Evolutionary conservation across 2,888 invertebrate genomes (phyloP).

Genomic region (Eupithecia exiguata): DNA sequence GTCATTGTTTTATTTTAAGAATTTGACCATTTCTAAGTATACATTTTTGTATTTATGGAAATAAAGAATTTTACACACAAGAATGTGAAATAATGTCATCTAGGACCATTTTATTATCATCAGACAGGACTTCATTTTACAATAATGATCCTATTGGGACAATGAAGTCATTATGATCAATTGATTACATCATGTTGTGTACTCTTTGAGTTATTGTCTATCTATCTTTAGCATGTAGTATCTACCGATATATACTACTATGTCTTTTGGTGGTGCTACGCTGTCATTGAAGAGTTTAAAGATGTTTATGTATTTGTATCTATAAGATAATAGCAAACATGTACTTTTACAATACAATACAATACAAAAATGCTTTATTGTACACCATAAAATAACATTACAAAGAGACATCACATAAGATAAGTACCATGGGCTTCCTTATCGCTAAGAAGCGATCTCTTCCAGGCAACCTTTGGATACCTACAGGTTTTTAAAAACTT

Average conservation of each 20-base stretch:
- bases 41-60: no score
- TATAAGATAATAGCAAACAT: not conserved
- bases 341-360: no score
- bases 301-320: not conserved
- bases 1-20: no score
- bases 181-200: slow-evolving; percentile 1
- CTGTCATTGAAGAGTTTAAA: not conserved
- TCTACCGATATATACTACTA: not conserved
- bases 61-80: no score
- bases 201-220: not conserved
- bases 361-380: no score
- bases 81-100: not conserved
- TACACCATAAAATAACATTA: no score
- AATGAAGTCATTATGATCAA: not conserved
- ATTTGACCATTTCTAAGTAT: no score
- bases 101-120: not conserved
- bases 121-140: not conserved
- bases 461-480: no score
- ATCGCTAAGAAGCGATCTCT: no score
- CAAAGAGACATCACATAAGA: no score
- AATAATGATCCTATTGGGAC: not conserved
- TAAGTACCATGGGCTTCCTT: no score
- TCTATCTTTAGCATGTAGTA: not conserved
- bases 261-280: not conserved
- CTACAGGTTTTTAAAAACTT: not conserved